These are phyloP conservation scores for Drosophila lacicola DNA, from an alignment of 2,888 invertebrate species.

Conservation along the genomic window DNA sequence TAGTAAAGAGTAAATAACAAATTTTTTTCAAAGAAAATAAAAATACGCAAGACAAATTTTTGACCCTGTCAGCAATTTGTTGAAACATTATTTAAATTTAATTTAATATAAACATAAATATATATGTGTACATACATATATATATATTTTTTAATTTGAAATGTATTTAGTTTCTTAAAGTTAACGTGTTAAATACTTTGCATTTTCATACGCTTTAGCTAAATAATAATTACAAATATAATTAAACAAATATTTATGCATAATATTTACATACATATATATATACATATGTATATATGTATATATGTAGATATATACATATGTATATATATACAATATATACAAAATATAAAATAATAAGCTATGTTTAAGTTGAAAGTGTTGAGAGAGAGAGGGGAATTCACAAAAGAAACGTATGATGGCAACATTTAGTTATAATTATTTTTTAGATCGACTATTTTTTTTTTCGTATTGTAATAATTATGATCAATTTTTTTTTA, in stretches of 20 bases:
- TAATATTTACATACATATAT: conserved; percentile 39
- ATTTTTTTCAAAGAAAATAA: conserved; percentile 40
- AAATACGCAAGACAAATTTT: conserved; percentile 46
- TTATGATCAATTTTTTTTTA: conserved; percentile 58
- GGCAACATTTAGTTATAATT: conserved; percentile 70
- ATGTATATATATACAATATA: conserved; percentile 17
- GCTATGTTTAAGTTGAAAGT: conserved; percentile 52
- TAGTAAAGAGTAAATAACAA: conserved; percentile 31
- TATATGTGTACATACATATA: not conserved
- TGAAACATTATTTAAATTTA: conserved; percentile 47
- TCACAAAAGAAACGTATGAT: conserved; percentile 33
- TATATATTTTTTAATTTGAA: conserved; percentile 38
- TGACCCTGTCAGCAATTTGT: conserved; percentile 58
- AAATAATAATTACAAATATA: conserved; percentile 65
- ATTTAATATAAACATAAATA: conserved; percentile 19
- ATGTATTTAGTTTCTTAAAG: conserved; percentile 47
- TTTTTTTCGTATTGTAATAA: conserved; percentile 63
- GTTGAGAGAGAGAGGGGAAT: conserved; percentile 4
- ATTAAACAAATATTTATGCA: conserved; percentile 66
- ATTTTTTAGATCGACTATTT: conserved; percentile 54
- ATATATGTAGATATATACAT: conserved; percentile 27
- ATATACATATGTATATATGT: conserved; percentile 27
- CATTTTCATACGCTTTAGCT: conserved; percentile 83
- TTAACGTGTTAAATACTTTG: conserved; percentile 76
- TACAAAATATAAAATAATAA: conserved; percentile 33